Evolutionary conservation across 2,113 vertebrate genomes (phyloP).

Genomic region (Rhineura floridana): DNA sequence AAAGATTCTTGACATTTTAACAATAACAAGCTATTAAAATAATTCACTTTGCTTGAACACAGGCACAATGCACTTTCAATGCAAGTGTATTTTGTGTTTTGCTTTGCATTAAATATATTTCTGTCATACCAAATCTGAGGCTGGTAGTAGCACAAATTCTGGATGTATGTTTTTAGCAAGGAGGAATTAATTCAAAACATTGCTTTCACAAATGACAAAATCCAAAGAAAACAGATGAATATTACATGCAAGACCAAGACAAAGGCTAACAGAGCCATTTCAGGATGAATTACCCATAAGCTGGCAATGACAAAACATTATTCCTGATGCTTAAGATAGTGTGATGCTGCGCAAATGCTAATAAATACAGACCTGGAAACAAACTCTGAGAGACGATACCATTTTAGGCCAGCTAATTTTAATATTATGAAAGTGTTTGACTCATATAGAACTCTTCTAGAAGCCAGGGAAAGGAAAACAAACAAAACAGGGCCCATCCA

Average conservation of each 20-base stretch:
- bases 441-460: not conserved
- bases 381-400: not conserved
- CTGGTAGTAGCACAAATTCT: constrained; percentile 50
- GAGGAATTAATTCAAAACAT: constrained; percentile 61
- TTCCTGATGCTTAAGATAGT: not conserved
- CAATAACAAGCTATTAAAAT: constrained; percentile 77
- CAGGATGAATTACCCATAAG: not conserved
- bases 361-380: not conserved
- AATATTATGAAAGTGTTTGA: not conserved
- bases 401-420: not conserved
- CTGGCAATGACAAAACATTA: not conserved
- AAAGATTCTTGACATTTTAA: constrained; percentile 77
- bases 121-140: constrained; percentile 67
- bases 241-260: constrained; percentile 21
- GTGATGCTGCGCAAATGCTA: not conserved
- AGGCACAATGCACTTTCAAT: constrained; percentile 68
- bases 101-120: constrained; percentile 69
- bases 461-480: not conserved
- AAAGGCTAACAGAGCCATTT: constrained; percentile 16
- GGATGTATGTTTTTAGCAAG: constrained; percentile 54
- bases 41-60: constrained; percentile 69
- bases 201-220: constrained; percentile 58
- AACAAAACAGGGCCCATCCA: not conserved
- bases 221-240: constrained; percentile 39
- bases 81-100: constrained; percentile 73